A percentile compares a stretch with the other conserved stretches of the same genome.
phyloP scores from a whole-genome alignment of 2,797 vertebrate species.

The Saxicola maurus region DNA sequence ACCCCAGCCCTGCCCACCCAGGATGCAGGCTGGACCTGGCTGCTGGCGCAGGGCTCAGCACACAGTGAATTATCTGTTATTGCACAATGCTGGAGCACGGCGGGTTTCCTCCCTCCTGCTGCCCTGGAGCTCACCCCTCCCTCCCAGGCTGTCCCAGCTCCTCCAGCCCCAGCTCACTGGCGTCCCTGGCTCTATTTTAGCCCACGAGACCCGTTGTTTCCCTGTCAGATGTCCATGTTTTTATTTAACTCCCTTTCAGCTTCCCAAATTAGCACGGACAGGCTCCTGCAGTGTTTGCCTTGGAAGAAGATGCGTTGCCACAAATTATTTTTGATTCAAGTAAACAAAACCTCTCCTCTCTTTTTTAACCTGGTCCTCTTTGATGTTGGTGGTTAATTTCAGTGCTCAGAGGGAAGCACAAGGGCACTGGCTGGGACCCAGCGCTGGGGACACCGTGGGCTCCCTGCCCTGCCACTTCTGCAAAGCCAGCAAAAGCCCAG shows the following conservation, averaged over 20 bases:
- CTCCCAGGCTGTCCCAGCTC: background rate
- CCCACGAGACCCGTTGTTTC: background rate
- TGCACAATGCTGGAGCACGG: background rate
- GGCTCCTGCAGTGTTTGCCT: slow-evolving; percentile 18
- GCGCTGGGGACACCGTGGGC: accelerated
- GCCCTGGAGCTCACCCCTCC: background rate
- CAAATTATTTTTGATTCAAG: slow-evolving; percentile 34
- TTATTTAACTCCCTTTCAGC: slow-evolving; percentile 26
- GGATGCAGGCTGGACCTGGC: background rate
- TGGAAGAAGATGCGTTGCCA: slow-evolving; percentile 6
- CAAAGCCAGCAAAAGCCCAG: background rate
- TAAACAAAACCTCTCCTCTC: slow-evolving; percentile 17
- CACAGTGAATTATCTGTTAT: background rate
- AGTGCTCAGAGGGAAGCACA: background rate
- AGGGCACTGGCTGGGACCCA: background rate
- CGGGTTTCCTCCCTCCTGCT: background rate
- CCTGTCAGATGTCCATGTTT: background rate
- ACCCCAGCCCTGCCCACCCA: background rate
- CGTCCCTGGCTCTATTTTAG: background rate
- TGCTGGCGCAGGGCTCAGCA: background rate
- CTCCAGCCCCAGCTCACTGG: background rate
- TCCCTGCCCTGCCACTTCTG: background rate
- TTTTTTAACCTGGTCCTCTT: background rate
- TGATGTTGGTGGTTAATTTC: background rate
- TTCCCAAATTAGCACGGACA: background rate